Percentiles rank a stretch among this genome's conserved stretches.
Evolutionary conservation across 2,113 vertebrate genomes (phyloP).

Genomic region (Phodopus roborovskii): DNA sequence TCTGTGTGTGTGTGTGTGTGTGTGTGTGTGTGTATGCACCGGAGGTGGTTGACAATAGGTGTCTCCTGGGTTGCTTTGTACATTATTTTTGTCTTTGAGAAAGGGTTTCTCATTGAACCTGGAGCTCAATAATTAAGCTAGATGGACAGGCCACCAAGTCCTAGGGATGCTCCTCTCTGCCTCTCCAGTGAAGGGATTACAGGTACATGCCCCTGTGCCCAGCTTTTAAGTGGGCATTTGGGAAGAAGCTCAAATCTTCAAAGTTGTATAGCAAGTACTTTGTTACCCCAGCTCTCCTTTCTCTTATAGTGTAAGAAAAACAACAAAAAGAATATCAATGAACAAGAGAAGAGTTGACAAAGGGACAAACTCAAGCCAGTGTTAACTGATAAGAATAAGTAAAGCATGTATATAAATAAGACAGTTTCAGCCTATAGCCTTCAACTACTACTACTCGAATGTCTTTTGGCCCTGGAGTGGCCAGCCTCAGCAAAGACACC

Average conservation of each 20-base stretch:
- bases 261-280: not conserved
- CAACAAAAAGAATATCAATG: not conserved
- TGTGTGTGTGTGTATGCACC: not conserved
- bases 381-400: not conserved
- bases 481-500: not conserved
- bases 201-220: not conserved
- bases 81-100: not conserved
- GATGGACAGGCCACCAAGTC: not conserved
- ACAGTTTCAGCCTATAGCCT: not conserved
- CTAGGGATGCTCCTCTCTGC: not conserved
- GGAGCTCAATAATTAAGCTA: not conserved
- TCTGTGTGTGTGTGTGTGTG: not conserved
- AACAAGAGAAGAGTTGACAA: not conserved
- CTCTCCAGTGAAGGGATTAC: not conserved
- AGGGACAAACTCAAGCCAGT: not conserved
- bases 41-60: not conserved
- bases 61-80: not conserved
- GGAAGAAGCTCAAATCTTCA: no score
- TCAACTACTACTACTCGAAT: not conserved
- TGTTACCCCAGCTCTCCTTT: not conserved
- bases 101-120: not conserved
- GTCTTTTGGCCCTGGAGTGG: not conserved
- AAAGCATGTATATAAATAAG: not conserved
- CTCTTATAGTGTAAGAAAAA: not conserved
- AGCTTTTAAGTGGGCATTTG: not conserved